These are phyloP conservation scores for Grallaria varia DNA, from an alignment of 2,113 vertebrate genomes.

Conservation along the genomic window DNA sequence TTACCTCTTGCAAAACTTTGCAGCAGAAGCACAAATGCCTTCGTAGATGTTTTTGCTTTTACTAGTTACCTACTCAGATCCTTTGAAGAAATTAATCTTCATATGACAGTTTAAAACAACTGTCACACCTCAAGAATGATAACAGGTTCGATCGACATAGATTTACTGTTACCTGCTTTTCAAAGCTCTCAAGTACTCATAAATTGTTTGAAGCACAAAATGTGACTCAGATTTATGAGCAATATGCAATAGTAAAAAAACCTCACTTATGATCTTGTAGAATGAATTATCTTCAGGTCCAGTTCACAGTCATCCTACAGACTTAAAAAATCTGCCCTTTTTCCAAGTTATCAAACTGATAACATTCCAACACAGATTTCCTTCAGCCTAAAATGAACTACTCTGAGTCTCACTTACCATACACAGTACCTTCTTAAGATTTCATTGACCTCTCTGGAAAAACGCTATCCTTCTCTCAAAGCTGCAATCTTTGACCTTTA, in stretches of 20 bases:
- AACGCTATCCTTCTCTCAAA: background rate
- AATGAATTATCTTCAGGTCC: background rate
- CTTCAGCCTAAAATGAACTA: background rate
- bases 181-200: background rate
- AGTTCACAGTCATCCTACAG: background rate
- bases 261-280: background rate
- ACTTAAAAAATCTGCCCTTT: background rate
- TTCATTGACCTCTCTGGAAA: background rate
- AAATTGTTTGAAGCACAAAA: background rate
- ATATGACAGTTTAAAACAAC: background rate
- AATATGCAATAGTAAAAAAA: background rate
- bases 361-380: background rate
- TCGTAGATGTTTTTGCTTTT: background rate
- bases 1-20: background rate
- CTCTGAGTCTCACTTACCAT: background rate
- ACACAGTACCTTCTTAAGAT: background rate
- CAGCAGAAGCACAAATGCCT: background rate
- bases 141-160: background rate
- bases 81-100: background rate
- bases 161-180: background rate
- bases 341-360: background rate
- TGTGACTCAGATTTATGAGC: background rate
- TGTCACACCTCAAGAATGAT: background rate
- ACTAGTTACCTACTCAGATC: background rate
- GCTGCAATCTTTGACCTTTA: background rate